Conservation (phyloP, 2,113 vertebrate genomes). For the Enhydra lutris region DNA sequence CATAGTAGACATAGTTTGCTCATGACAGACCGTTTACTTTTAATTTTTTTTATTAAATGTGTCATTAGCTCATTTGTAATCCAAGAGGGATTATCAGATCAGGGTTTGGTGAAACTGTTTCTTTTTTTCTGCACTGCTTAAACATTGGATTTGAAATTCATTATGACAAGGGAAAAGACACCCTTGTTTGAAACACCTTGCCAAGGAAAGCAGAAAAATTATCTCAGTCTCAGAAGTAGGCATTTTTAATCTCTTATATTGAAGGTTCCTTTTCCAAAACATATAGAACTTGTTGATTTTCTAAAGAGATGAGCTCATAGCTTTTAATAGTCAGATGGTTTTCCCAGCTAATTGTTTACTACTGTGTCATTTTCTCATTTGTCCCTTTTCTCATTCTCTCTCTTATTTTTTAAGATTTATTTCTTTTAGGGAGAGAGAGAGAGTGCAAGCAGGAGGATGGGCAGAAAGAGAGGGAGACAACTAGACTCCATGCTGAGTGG, state of each 20-base stretch:
- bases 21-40: neutral
- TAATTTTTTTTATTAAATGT: neutral
- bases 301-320: constrained; percentile 37
- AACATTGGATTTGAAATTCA: neutral
- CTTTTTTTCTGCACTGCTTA: neutral
- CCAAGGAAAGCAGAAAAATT: constrained; percentile 19
- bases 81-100: neutral
- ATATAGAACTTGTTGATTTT: constrained; percentile 55
- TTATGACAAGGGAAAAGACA: neutral
- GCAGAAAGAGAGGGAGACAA: neutral
- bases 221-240: constrained; percentile 14
- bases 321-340: constrained; percentile 48
- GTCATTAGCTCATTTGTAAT: neutral
- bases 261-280: constrained; percentile 64
- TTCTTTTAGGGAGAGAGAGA: neutral
- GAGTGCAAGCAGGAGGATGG: neutral
- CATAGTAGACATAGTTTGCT: no score
- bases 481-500: neutral
- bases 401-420: neutral
- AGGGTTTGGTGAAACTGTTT: neutral
- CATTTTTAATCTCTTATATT: constrained; percentile 38
- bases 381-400: constrained; percentile 36
- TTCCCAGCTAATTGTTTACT: constrained; percentile 29
- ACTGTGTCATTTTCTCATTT: neutral
- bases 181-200: constrained; percentile 3